Conservation (phyloP, 2,113 vertebrate species). For the Pelusios castaneus region DNA sequence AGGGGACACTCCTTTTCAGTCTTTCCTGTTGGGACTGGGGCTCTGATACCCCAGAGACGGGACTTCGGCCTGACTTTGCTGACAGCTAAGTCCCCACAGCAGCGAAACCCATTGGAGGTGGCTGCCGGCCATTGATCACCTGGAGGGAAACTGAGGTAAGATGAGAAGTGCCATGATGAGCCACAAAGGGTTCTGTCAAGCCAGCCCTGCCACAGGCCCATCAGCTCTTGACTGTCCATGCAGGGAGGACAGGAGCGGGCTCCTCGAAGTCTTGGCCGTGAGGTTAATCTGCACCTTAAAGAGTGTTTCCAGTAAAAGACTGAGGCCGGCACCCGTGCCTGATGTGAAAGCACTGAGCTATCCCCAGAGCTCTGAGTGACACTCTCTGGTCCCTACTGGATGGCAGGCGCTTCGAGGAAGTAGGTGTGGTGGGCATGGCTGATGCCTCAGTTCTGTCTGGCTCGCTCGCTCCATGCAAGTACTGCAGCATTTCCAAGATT, state of each 20-base stretch:
- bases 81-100: neutral
- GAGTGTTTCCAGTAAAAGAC: neutral
- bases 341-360: neutral
- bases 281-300: neutral
- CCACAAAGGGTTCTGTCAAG: too few species aligned
- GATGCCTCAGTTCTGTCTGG: neutral
- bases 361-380: neutral
- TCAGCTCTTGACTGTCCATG: neutral
- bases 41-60: neutral
- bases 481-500: neutral
- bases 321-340: neutral
- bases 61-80: neutral
- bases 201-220: neutral
- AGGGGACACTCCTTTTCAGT: too few species aligned
- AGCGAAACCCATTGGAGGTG: neutral
- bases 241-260: neutral
- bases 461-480: neutral
- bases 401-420: neutral
- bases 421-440: neutral
- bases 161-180: neutral
- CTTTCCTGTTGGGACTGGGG: neutral
- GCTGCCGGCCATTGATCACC: neutral
- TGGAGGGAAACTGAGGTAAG: neutral
- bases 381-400: neutral
- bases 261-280: neutral